Evolutionary conservation across 37 sponge, comb jelly and placozoan species (phyloP).

Genomic region (Theonella swinhoei): DNA sequence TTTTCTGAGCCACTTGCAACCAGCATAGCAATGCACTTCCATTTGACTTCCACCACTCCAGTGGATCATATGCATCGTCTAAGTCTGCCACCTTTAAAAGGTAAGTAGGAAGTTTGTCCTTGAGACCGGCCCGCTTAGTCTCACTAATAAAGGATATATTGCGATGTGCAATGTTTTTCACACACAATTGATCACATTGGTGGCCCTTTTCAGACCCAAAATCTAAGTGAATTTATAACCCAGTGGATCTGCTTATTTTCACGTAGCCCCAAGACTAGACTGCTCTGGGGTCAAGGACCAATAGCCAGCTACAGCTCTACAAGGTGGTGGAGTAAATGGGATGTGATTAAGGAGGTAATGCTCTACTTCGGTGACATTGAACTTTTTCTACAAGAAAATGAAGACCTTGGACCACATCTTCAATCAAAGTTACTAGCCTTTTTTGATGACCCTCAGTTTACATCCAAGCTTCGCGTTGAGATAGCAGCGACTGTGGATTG

Average conservation of each 20-base stretch:
- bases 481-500: conserved; percentile 45
- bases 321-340: not conserved
- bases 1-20: conserved; percentile 19
- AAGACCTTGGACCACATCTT: conserved; percentile 6
- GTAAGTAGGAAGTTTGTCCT: conserved; percentile 21
- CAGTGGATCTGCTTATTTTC: not conserved
- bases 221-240: not conserved
- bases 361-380: not conserved
- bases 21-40: conserved; percentile 20
- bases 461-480: conserved; percentile 23
- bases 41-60: conserved; percentile 60
- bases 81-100: conserved; percentile 11
- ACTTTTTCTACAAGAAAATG: conserved; percentile 15
- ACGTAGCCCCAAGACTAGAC: not conserved
- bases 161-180: too few species aligned
- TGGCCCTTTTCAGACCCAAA: too few species aligned
- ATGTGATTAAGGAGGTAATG: not conserved
- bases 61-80: not conserved
- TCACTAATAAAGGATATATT: not conserved
- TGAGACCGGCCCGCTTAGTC: not conserved
- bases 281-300: not conserved
- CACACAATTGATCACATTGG: too few species aligned
- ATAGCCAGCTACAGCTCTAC: not conserved
- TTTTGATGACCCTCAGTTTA: not conserved
- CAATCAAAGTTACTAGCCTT: conserved; percentile 27